These are phyloP conservation scores for Gadopsis bispinosus DNA, from an alignment of 2,797 vertebrate genomes.

Conservation along the genomic window DNA sequence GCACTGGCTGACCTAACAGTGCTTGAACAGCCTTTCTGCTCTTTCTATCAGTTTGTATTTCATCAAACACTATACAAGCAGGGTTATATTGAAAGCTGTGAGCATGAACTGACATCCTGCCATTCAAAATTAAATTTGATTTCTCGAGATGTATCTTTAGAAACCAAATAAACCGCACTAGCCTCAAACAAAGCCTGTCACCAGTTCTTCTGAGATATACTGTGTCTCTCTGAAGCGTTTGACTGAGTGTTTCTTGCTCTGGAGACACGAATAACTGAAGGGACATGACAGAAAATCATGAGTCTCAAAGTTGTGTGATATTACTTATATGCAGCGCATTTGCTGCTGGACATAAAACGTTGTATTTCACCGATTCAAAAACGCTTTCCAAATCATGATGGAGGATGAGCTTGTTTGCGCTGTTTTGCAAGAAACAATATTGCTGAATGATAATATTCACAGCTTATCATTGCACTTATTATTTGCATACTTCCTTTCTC, in stretches of 20 bases:
- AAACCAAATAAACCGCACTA: constrained; percentile 46
- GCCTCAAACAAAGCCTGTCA: constrained; percentile 54
- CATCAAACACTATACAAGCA: constrained; percentile 54
- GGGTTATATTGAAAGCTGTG: constrained; percentile 48
- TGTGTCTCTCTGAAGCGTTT: constrained; percentile 36
- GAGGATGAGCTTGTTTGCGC: constrained; percentile 7
- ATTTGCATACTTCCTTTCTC: constrained; percentile 50
- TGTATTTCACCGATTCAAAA: neutral
- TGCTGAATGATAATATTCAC: constrained; percentile 22
- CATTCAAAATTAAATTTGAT: constrained; percentile 67
- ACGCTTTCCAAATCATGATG: neutral
- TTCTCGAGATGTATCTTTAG: constrained; percentile 49
- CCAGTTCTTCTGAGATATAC: constrained; percentile 16
- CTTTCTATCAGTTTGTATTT: constrained; percentile 73
- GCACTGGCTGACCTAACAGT: constrained; percentile 26
- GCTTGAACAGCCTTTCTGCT: constrained; percentile 29
- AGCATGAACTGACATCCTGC: constrained; percentile 62
- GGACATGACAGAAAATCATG: constrained; percentile 25
- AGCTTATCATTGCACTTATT: constrained; percentile 21
- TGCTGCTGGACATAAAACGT: neutral
- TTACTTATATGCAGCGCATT: neutral
- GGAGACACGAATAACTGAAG: constrained; percentile 12
- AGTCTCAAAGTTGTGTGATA: constrained; percentile 8
- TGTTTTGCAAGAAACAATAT: constrained; percentile 23
- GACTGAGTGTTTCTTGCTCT: constrained; percentile 9